Conservation (phyloP, 2,113 vertebrate species). For the Xiphophorus hellerii region DNA sequence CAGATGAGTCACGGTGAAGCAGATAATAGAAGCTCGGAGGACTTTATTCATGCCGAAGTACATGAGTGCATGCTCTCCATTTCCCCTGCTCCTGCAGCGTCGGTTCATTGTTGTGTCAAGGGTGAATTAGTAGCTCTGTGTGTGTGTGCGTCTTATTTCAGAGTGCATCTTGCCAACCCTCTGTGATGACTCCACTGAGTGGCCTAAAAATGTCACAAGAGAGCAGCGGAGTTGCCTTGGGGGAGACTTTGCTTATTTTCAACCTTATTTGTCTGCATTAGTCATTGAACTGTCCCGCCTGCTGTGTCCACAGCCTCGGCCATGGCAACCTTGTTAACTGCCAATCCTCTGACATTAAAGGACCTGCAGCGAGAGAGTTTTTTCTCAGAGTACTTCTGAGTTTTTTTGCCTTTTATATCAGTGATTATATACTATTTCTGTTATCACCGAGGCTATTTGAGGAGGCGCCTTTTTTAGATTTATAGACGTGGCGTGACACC, state of each 20-base stretch:
- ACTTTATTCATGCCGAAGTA: background rate
- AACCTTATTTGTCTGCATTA: constrained; percentile 50
- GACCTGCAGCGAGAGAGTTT: too few species aligned
- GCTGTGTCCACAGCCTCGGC: constrained; percentile 16
- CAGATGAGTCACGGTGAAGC: background rate
- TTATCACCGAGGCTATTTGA: too few species aligned
- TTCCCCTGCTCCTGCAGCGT: constrained; percentile 22
- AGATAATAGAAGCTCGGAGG: background rate
- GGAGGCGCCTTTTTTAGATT: too few species aligned
- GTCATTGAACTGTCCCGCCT: constrained; percentile 46
- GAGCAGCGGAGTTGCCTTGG: constrained; percentile 24
- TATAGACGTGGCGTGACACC: too few species aligned
- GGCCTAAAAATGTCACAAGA: constrained; percentile 64
- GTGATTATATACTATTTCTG: too few species aligned
- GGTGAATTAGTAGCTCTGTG: constrained; percentile 21
- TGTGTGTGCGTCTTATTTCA: constrained; percentile 31
- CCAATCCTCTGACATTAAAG: background rate
- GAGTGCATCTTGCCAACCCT: constrained; percentile 30
- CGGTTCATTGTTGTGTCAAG: constrained; percentile 38
- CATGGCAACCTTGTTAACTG: constrained; percentile 24
- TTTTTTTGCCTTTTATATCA: too few species aligned
- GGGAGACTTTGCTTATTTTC: constrained; percentile 38
- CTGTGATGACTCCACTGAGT: constrained; percentile 52
- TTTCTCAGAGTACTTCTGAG: too few species aligned
- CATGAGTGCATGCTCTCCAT: constrained; percentile 10